Conservation (phyloP, 2,797 vertebrate genomes). For the Myoxocephalus aenaeus region DNA sequence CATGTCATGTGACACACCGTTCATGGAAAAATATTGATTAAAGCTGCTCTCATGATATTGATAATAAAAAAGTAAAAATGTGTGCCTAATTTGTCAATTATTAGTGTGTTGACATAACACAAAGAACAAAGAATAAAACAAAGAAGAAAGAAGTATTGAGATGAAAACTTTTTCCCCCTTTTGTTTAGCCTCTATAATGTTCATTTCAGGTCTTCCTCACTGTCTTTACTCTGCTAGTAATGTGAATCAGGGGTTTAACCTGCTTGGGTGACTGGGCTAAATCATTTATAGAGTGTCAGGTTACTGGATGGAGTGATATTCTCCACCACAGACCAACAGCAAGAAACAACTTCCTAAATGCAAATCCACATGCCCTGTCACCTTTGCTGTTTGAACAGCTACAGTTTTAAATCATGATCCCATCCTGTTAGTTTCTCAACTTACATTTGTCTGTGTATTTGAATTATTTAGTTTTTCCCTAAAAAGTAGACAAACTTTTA, state of each 20-base stretch:
- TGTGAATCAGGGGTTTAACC: too few species aligned
- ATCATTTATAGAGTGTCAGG: conserved; percentile 7
- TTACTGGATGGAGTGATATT: conserved; percentile 2
- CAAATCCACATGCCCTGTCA: background rate
- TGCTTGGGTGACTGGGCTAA: background rate
- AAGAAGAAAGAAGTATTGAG: too few species aligned
- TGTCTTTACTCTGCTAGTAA: too few species aligned
- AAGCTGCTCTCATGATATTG: background rate
- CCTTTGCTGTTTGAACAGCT: background rate
- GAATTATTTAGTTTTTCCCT: background rate
- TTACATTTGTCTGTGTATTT: background rate
- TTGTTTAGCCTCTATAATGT: too few species aligned
- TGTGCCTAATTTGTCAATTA: background rate
- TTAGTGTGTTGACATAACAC: background rate
- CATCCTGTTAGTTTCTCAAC: background rate
- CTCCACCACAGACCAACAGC: background rate
- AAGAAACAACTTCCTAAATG: conserved; percentile 3
- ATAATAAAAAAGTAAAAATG: too few species aligned
- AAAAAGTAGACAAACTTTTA: background rate
- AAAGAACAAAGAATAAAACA: too few species aligned
- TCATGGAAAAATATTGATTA: background rate
- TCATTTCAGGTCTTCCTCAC: too few species aligned
- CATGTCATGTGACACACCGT: background rate
- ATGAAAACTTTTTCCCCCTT: too few species aligned
- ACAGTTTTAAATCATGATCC: background rate